These are phyloP conservation scores for Pycnomerus fuliginosus DNA, from an alignment of 2,888 invertebrate genomes.

Conservation along the genomic window DNA sequence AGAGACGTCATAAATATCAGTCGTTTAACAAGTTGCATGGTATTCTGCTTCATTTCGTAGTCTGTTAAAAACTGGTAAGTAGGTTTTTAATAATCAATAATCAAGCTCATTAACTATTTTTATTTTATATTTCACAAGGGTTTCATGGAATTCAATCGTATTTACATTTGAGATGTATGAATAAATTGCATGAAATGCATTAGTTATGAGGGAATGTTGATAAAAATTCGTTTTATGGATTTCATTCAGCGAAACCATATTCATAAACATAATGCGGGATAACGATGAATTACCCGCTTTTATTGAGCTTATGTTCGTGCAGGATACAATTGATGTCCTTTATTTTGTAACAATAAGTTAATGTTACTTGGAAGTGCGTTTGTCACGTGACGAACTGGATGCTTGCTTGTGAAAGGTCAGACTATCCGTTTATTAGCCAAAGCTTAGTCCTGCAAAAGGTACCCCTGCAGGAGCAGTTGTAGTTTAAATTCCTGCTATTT, in stretches of 20 bases:
- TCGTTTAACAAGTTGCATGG: constrained; percentile 23
- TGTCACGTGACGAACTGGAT: constrained; percentile 9
- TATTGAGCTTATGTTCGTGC: constrained; percentile 6
- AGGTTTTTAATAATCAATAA: constrained; percentile 18
- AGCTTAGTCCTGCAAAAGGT: too few relatives aligned
- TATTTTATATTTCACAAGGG: constrained; percentile 9
- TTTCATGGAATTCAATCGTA: constrained; percentile 9
- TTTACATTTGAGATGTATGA: constrained; percentile 15
- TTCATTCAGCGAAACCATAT: constrained; percentile 20
- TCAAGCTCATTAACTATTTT: constrained; percentile 20
- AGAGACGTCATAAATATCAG: constrained; percentile 19
- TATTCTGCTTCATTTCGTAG: constrained; percentile 16
- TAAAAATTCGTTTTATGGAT: constrained; percentile 19
- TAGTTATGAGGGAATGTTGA: constrained; percentile 2
- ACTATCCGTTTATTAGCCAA: neutral
- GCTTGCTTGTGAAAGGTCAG: constrained; percentile 10
- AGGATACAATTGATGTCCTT: constrained; percentile 15
- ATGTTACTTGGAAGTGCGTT: constrained; percentile 10
- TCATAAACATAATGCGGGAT: constrained; percentile 13
- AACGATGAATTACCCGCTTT: constrained; percentile 9
- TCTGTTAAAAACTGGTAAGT: constrained; percentile 16
- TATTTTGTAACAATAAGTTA: constrained; percentile 15
- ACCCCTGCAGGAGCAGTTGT: too few relatives aligned
- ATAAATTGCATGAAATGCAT: constrained; percentile 9
- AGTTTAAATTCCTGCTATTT: too few relatives aligned